Evolutionary conservation across 2,888 invertebrate species (phyloP).

Genomic region (Allophyes oxyacanthae): DNA sequence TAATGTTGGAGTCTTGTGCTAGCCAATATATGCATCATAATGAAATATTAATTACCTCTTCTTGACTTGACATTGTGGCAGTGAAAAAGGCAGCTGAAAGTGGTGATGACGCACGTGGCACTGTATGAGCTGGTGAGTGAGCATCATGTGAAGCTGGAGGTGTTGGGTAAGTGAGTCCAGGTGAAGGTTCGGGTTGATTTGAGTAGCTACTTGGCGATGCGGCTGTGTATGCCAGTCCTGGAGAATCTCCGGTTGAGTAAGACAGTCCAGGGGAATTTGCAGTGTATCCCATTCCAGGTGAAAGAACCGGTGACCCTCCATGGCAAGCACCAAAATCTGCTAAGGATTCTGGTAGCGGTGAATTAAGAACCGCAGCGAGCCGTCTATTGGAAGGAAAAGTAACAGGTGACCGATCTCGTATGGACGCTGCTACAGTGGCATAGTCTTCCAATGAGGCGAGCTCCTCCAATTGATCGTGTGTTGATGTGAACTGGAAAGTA

Average conservation of each 20-base stretch:
- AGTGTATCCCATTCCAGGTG: slow-evolving; percentile 87
- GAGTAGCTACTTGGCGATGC: slow-evolving; percentile 82
- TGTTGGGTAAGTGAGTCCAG: slow-evolving; percentile 94
- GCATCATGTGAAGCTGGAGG: slow-evolving; percentile 97
- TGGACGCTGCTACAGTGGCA: slow-evolving; percentile 88
- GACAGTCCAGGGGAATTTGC: slow-evolving; percentile 91
- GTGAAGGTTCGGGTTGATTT: slow-evolving; percentile 88
- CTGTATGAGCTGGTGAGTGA: slow-evolving; percentile 90
- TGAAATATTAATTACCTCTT: slow-evolving; percentile 85
- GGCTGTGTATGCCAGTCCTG: slow-evolving; percentile 79
- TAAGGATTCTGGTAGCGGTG: slow-evolving; percentile 93
- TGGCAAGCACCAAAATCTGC: slow-evolving; percentile 96
- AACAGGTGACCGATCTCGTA: slow-evolving; percentile 89
- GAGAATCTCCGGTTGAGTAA: slow-evolving; percentile 92
- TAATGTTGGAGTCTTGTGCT: slow-evolving; percentile 14
- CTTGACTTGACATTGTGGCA: slow-evolving; percentile 95
- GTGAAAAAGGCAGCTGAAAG: slow-evolving; percentile 95
- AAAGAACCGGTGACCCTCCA: slow-evolving; percentile 85
- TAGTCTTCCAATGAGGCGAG: slow-evolving; percentile 91
- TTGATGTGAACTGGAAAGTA: slow-evolving; percentile 91
- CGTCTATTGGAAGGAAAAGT: slow-evolving; percentile 92
- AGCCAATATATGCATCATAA: not conserved
- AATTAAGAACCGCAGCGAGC: slow-evolving; percentile 93
- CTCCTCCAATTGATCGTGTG: slow-evolving; percentile 91
- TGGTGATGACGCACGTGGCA: slow-evolving; percentile 94